Evolutionary conservation across 2,888 invertebrate genomes (phyloP), one percentile per base, ranked within the genome.

Genomic region (Epsilonema sp.): DNA sequence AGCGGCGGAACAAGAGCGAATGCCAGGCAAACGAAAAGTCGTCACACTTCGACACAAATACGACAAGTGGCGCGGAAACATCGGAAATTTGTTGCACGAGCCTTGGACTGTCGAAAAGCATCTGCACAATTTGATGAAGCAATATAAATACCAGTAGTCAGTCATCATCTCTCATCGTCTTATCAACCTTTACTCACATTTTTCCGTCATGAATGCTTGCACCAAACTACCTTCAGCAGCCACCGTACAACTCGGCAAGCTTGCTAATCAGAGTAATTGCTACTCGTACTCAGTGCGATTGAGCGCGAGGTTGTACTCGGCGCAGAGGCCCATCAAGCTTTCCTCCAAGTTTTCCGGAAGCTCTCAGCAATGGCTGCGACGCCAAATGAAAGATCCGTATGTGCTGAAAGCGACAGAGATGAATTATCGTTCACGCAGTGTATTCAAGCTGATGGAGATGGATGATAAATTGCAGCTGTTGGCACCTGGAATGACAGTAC

Each of bases 61-160:
- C 22, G 45, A 45, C 36, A 38, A 24, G 37, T 5, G 8, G 4
- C 37, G 50, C 22, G 62, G 53, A 16, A 62, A 62, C 45, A 49
- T 59, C 38, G 62, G 62, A 44, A 62, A 63, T 44, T 48, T 57
- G 41, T 51, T 62, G 22, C 62, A 62, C 48, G 40, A 47, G 13
- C 58, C 58, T 45, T 46, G 53, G 23, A 60, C 62, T 19, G 55
- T 62, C 26, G 62, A 62, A 49, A 57, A 59, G 38, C 51, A 56
- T 2, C 44, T 63, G 26, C 46, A 53, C 2, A 46, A 51, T 8
- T 46, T 63, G 43, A 51, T 55, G 5, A 45, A n/a, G n/a, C n/a
- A n/a, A n/a, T n/a, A n/a, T n/a, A n/a, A n/a, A n/a, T n/a, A n/a
- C n/a, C n/a, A n/a, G n/a, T n/a, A n/a, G n/a, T n/a, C n/a, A n/a